Conservation (phyloP, 1,140 invertebrate species). For the Sweltsa coloradensis region DNA sequence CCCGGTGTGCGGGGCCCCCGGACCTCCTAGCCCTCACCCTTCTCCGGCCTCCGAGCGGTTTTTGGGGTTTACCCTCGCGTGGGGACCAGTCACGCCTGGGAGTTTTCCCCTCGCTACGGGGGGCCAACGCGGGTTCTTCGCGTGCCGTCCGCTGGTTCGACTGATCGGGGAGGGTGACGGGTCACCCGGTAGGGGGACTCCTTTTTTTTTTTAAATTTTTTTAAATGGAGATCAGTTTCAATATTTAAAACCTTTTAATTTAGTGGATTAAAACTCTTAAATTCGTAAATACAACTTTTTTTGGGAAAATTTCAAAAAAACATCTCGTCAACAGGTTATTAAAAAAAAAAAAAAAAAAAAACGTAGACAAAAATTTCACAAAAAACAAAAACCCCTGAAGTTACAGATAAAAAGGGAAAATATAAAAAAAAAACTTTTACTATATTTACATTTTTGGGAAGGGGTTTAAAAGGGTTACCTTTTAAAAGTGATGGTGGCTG, state of each 20-base stretch:
- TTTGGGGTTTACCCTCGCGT: conserved; percentile 88
- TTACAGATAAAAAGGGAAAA: no score
- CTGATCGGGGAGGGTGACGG: conserved; percentile 96
- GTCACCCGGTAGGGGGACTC: conserved; percentile 51
- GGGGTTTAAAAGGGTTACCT: no score
- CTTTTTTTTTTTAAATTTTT: neutral
- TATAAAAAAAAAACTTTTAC: no score
- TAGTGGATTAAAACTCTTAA: neutral
- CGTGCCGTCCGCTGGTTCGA: conserved; percentile 73
- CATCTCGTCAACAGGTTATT: no score
- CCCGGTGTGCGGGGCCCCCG: conserved; percentile 74
- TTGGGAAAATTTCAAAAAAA: no score
- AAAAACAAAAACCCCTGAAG: no score
- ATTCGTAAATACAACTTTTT: neutral
- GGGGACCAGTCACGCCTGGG: conserved; percentile 92
- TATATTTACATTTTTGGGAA: no score
- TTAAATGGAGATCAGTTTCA: neutral
- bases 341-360: no score
- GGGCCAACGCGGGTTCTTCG: conserved; percentile 90
- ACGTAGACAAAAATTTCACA: no score
- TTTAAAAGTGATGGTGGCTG: no score
- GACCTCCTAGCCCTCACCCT: conserved; percentile 82
- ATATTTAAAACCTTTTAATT: conserved; percentile 4
- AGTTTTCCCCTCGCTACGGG: conserved; percentile 71
- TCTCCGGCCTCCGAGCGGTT: conserved; percentile 82